Evolutionary conservation across 1,140 invertebrate species (phyloP).

Genomic region (Ostrea denselamellosa): DNA sequence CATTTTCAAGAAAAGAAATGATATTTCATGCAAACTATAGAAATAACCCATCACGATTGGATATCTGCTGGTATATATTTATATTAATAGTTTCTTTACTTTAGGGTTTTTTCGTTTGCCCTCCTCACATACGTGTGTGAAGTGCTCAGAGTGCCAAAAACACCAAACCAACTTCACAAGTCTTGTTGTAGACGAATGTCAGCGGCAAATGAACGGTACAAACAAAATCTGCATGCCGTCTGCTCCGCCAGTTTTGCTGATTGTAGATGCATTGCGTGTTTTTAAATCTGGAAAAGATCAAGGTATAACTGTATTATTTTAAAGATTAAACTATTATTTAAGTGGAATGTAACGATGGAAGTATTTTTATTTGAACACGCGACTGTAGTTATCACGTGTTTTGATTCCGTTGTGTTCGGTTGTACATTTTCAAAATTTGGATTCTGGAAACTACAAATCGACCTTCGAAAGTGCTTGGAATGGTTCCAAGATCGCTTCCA

Average conservation of each 20-base stretch:
- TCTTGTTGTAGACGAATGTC: slow-evolving; percentile 8
- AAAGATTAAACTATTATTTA: neutral
- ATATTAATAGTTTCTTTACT: neutral
- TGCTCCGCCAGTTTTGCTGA: neutral
- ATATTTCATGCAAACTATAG: too few relatives aligned
- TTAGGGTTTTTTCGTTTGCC: neutral
- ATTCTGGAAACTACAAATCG: too few relatives aligned
- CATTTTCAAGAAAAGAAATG: too few relatives aligned
- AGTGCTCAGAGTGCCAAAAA: neutral
- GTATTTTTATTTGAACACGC: neutral
- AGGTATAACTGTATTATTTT: neutral
- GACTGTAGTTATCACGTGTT: too few relatives aligned
- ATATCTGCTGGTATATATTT: neutral
- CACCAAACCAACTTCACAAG: neutral
- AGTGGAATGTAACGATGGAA: neutral
- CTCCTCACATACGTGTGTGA: neutral
- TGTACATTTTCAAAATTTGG: too few relatives aligned
- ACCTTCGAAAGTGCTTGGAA: too few relatives aligned
- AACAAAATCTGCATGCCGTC: neutral
- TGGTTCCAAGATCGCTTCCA: too few relatives aligned
- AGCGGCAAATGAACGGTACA: neutral
- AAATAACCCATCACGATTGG: too few relatives aligned
- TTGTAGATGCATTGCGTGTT: neutral
- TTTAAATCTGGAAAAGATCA: neutral
- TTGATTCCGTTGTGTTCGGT: too few relatives aligned